Evolutionary conservation across 35 echinoderm and acorn worm species (phyloP), one percentile per base, ranked within the genome.

Genomic region (Ptychodera flava): DNA sequence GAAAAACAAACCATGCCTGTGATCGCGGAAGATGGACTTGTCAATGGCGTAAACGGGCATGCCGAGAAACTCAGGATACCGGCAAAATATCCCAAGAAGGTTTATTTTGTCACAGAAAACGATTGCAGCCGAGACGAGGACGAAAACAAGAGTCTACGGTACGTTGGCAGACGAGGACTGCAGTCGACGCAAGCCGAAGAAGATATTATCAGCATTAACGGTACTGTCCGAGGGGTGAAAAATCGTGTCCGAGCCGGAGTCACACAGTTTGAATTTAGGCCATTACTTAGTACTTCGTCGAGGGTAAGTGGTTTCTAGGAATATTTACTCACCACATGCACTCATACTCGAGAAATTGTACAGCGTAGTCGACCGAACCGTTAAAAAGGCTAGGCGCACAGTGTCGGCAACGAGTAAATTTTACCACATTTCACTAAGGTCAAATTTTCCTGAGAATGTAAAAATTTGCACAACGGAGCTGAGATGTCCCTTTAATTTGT

Each of bases 171-270:
- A 77, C 79, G 95, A 81, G 95, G 95, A 1, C 81, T 97, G 16
- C 6, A 64, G 22, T 84, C 92, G 1, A 80, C 79, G 15, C 92
- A 92, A 1, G 94, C 93, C 76, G 95, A 92, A 0, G 95, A 92
- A 15, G 92, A 94, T 52, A 97, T 97, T 32, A 97, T 83, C 77
- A 94, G 92, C 75, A 31, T 76, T 15, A 93, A 97, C 33, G 92
- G 95, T 28, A 97, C 95, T 0, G 90, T 97, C 1, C 38, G 95
- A 33, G 95, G 95, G 29, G 95, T 97, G 6, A 91, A 91, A 53
- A 97, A 97, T 86, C 35, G 95, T 15, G 95, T 97, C 31, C 77
- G 92, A 64, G 95, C 95, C 34, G 95, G 95, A 75, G 93, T 97
- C 64, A 90, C 92, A 32, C 93, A 97, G 33, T 97, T 97, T 85